Base-by-base conservation (phyloP, 2,797 vertebrate species). In the Halcyon smyrnensis region DNA sequence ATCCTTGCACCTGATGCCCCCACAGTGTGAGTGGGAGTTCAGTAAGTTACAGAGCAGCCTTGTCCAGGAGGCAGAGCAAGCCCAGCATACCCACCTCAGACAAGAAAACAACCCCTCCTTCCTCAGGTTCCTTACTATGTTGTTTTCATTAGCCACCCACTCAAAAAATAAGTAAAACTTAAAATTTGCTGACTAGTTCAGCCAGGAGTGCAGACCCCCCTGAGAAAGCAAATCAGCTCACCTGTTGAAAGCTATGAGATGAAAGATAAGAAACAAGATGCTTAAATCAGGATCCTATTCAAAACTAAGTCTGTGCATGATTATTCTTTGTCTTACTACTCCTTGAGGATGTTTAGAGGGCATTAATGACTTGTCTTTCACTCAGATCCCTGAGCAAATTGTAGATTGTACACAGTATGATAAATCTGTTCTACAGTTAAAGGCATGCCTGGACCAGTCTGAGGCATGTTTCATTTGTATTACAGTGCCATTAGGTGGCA, bases 261-360 rank as follows among this genome's bases (percentile, higher is more conserved):
- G 1, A 10, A 28, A 60, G 50, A 56, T 21, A 39, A 79, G 48
- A 65, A 84, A 71, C 24, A 18, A 71, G 86, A 67, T 59, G 81
- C 60, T 48, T 76, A 80, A 96, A 96, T 95, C 68, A 87, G 43
- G 68, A 85, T 73, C 39, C 60, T 86, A 91, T 92, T 95, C 92
- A 95, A 89, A 95, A 68, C 48, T 0, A 67, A 63, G 53, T 2
- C 75, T 80, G 45, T 83, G 78, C 53, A 6, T 92, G 93, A 93
- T 95, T 95, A 27, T 91, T 74, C 84, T 90, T 96, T 95, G 93
- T 96, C 71, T 96, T 93, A 87, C 25, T 32, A 4, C 34, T 95
- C 81, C 71, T 91, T 0, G 25, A 96, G 90, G 84, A 77, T 92
- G 84, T 87, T 97, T 95, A 74, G 89, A 94, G 78, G 84, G 77